Conservation (phyloP, 2,113 vertebrate genomes). For the Argyrosomus japonicus region DNA sequence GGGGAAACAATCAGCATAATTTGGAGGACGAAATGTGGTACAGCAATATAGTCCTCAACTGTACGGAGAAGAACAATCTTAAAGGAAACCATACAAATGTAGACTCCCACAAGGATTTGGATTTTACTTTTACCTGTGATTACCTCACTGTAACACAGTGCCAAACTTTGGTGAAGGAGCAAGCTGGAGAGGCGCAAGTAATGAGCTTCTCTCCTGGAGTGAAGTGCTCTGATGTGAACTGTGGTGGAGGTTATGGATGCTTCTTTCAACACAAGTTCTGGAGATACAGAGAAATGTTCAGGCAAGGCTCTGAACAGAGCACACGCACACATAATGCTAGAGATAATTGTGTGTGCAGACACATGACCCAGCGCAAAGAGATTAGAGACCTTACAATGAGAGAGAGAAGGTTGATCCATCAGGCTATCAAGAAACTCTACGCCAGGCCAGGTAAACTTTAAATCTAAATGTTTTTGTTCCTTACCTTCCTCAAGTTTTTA, state of each 20-base stretch:
- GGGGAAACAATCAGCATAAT: conserved; percentile 18
- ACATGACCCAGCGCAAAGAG: conserved; percentile 66
- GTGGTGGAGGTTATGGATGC: conserved; percentile 43
- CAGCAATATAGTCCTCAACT: conserved; percentile 33
- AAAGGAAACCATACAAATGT: not conserved
- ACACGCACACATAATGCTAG: conserved; percentile 46
- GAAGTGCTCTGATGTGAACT: conserved; percentile 48
- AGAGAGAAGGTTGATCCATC: conserved; percentile 64
- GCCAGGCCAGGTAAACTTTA: conserved; percentile 57
- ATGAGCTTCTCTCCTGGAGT: conserved; percentile 66
- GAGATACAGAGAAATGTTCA: conserved; percentile 45
- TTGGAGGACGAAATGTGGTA: conserved; percentile 39
- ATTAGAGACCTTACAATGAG: conserved; percentile 64
- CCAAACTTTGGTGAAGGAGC: conserved; percentile 29
- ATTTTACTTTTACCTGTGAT: conserved; percentile 57
- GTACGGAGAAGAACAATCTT: conserved; percentile 18
- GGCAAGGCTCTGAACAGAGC: conserved; percentile 56
- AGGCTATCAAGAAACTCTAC: conserved; percentile 58
- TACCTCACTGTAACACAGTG: conserved; percentile 53
- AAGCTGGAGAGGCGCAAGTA: conserved; percentile 25
- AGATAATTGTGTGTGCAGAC: conserved; percentile 61
- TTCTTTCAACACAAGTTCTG: conserved; percentile 30
- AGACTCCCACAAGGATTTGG: conserved; percentile 29
- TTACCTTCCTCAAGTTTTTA: not conserved
- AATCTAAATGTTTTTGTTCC: not conserved